These are phyloP conservation scores for Amaurobius ferox DNA, from an alignment of 2,888 invertebrate genomes.

Conservation along the genomic window DNA sequence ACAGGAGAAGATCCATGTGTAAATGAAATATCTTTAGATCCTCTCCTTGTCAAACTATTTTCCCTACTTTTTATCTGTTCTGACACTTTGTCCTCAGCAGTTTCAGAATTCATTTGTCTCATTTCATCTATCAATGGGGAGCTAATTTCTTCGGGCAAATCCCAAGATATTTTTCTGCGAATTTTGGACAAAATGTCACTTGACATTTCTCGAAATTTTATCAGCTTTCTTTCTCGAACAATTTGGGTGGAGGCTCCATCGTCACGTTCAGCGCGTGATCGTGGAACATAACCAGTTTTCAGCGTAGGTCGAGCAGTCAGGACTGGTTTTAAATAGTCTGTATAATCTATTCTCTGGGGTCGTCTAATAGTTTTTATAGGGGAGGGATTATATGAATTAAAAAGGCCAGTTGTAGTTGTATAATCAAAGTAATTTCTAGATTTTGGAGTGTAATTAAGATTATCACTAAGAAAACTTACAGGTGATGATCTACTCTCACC, in stretches of 20 bases:
- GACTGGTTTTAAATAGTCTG: slow-evolving; percentile 42
- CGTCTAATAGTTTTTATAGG: slow-evolving; percentile 24
- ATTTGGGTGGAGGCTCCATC: slow-evolving; percentile 20
- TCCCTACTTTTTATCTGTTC: slow-evolving; percentile 36
- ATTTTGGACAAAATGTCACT: slow-evolving; percentile 45
- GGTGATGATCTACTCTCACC: slow-evolving; percentile 11
- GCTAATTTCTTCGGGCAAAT: slow-evolving; percentile 40
- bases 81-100: not conserved
- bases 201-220: slow-evolving; percentile 61
- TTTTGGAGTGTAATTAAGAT: slow-evolving; percentile 7
- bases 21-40: slow-evolving; percentile 26
- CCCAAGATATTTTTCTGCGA: slow-evolving; percentile 58
- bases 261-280: slow-evolving; percentile 41
- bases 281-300: slow-evolving; percentile 32
- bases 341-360: slow-evolving; percentile 50
- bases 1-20: not conserved
- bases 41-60: slow-evolving; percentile 23
- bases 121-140: slow-evolving; percentile 46
- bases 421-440: slow-evolving; percentile 46
- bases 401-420: not conserved
- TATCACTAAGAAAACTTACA: slow-evolving; percentile 19
- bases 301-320: slow-evolving; percentile 34
- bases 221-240: slow-evolving; percentile 56
- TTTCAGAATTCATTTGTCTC: not conserved
- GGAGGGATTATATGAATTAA: slow-evolving; percentile 21